Conservation (phyloP, 2,888 invertebrate genomes). For the Blera fallax region DNA sequence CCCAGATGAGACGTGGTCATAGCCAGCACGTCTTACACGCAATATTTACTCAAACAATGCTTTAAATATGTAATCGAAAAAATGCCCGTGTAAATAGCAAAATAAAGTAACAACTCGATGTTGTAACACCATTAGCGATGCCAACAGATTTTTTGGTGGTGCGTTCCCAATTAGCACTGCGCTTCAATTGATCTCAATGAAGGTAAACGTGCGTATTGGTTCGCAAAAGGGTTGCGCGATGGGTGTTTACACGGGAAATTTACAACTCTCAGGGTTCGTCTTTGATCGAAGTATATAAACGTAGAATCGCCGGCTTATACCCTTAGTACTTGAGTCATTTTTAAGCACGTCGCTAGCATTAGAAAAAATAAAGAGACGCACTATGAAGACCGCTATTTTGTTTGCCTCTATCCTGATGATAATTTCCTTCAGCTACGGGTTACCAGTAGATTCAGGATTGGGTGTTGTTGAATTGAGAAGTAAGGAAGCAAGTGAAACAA, state of each 20-base stretch:
- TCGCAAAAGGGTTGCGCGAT: slow-evolving; percentile 11
- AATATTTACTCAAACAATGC: not conserved
- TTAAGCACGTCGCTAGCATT: not conserved
- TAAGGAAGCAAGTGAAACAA: slow-evolving; percentile 25
- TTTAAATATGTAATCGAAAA: not conserved
- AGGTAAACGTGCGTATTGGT: slow-evolving; percentile 4
- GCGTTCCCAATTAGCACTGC: slow-evolving; percentile 1
- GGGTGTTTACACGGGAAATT: slow-evolving; percentile 5
- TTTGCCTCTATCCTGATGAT: slow-evolving; percentile 72
- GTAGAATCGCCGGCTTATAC: not conserved
- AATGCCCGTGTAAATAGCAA: not conserved
- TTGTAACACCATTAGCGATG: not conserved
- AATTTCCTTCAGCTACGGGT: not conserved
- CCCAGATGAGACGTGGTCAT: not conserved
- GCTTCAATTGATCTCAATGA: not conserved
- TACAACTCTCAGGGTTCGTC: not conserved
- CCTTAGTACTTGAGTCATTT: not conserved
- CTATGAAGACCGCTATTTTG: slow-evolving; percentile 19
- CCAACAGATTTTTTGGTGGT: not conserved
- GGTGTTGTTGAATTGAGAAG: not conserved
- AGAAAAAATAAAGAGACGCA: not conserved
- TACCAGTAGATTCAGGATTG: slow-evolving; percentile 14
- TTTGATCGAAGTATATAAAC: slow-evolving; percentile 14
- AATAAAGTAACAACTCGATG: slow-evolving; percentile 2
- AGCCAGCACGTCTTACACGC: not conserved